Conservation (phyloP, 2,113 vertebrate species). For the Leptocoma aspasia region DNA sequence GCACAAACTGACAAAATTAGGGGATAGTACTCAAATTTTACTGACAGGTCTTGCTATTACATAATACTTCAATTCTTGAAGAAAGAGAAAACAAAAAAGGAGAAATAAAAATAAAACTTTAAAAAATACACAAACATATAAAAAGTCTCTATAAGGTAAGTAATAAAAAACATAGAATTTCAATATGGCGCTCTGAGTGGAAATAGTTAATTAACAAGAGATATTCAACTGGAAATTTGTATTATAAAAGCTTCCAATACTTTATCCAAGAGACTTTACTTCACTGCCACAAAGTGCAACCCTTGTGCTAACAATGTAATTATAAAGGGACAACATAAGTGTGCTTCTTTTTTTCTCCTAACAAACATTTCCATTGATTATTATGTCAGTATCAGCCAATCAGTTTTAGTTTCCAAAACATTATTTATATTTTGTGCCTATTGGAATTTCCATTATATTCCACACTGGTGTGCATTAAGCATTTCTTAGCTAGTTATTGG, state of each 20-base stretch:
- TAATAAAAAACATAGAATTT: neutral
- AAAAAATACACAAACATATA: neutral
- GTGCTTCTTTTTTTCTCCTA: neutral
- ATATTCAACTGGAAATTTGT: neutral
- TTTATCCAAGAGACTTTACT: neutral
- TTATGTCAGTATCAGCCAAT: neutral
- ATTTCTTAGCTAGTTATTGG: neutral
- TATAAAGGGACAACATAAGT: neutral
- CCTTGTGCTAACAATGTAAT: neutral
- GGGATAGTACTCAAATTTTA: neutral
- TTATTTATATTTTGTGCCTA: neutral
- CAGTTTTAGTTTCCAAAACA: neutral
- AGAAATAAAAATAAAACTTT: neutral
- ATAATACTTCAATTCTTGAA: neutral
- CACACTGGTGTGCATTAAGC: neutral
- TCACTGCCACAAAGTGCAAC: neutral
- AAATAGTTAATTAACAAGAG: neutral
- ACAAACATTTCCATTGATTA: constrained; percentile 7
- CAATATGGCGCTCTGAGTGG: neutral
- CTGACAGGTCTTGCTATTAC: neutral
- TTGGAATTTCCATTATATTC: neutral
- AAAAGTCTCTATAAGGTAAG: neutral
- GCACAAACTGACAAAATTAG: neutral
- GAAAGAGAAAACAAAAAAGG: neutral
- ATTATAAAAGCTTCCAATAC: neutral